These are phyloP conservation scores for Paraescarpia echinospica DNA, from an alignment of 1,140 invertebrate genomes.

Conservation along the genomic window DNA sequence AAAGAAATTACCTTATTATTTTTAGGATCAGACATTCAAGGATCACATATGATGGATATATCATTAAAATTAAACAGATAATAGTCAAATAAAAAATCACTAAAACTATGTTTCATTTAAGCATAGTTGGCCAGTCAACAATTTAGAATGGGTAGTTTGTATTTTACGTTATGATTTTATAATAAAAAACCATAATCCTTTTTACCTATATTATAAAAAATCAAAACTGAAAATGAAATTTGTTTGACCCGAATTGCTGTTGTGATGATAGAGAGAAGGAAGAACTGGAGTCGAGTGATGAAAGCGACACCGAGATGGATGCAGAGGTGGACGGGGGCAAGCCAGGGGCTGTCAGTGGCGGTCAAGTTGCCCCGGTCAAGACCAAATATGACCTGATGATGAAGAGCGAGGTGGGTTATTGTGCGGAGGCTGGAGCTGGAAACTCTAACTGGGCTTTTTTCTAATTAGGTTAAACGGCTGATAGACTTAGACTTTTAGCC, in stretches of 20 bases:
- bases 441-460: neutral
- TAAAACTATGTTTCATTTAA: neutral
- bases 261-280: slow-evolving; percentile 57
- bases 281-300: slow-evolving; percentile 72
- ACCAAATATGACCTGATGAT: slow-evolving; percentile 83
- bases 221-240: neutral
- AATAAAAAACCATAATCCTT: neutral
- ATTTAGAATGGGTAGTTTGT: neutral
- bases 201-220: neutral
- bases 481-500: slow-evolving; percentile 1
- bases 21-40: too few relatives aligned
- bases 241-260: neutral
- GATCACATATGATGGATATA: too few relatives aligned
- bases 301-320: slow-evolving; percentile 69
- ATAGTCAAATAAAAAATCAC: neutral
- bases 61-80: too few relatives aligned
- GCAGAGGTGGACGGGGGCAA: slow-evolving; percentile 42
- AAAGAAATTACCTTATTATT: too few relatives aligned
- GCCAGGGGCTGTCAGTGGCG: neutral
- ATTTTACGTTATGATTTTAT: neutral
- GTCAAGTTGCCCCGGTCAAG: slow-evolving; percentile 30
- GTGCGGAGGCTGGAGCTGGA: neutral
- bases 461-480: too few relatives aligned
- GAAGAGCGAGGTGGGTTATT: slow-evolving; percentile 68
- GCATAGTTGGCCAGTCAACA: too few relatives aligned